Percentiles rank a stretch among this genome's conserved stretches.
Evolutionary conservation across 2,797 vertebrate species (phyloP).

Genomic region (Myotis pilosus): DNA sequence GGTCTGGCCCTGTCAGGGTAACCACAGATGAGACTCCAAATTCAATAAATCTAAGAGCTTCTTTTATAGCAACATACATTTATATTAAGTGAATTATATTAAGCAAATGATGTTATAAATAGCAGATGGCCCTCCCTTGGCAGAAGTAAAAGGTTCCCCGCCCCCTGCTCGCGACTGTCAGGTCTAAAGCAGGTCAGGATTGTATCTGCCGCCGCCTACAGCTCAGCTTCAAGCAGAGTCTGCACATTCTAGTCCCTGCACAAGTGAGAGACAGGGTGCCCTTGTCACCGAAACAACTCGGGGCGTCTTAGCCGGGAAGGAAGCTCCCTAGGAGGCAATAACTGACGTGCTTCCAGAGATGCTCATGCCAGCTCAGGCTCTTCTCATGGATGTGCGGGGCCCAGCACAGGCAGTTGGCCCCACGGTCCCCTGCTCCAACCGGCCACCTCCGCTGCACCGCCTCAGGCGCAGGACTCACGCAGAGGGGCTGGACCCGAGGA

Average conservation of each 20-base stretch:
- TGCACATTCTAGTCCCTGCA: background rate
- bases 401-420: background rate
- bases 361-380: background rate
- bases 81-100: too few species aligned
- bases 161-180: background rate
- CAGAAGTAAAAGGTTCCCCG: too few species aligned
- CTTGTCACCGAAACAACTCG: background rate
- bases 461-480: background rate
- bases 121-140: too few species aligned
- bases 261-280: background rate
- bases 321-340: background rate
- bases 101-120: too few species aligned
- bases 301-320: background rate
- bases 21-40: too few species aligned
- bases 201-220: background rate
- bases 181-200: background rate
- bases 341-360: background rate
- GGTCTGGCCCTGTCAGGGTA: too few species aligned
- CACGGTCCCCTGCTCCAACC: background rate
- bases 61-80: too few species aligned
- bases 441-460: background rate
- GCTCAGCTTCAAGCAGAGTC: background rate
- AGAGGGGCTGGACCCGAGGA: background rate
- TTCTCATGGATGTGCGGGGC: background rate
- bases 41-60: too few species aligned